phyloP scores from a whole-genome alignment of 1,140 invertebrate species.

The Contarinia nasturtii region DNA sequence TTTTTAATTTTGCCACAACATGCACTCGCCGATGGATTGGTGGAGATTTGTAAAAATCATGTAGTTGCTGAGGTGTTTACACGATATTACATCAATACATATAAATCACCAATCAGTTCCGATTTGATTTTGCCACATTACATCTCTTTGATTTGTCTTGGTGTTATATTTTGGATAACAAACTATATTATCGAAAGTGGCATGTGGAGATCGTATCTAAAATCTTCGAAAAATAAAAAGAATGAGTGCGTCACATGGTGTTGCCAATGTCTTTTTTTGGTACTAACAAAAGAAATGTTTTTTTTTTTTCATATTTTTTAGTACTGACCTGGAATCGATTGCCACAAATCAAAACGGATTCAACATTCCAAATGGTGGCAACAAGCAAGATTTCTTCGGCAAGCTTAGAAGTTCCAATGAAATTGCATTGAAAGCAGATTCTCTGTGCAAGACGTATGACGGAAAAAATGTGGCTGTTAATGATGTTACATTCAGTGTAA shows the following conservation, averaged over 20 bases:
- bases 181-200: constrained; percentile 35
- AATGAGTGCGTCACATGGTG: background rate
- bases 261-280: background rate
- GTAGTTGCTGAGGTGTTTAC: constrained; percentile 31
- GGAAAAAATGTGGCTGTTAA: constrained; percentile 13
- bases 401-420: constrained; percentile 1
- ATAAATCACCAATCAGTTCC: constrained; percentile 33
- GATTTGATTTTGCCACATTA: constrained; percentile 33
- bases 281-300: background rate
- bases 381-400: background rate
- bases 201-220: constrained; percentile 14
- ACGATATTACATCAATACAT: constrained; percentile 44
- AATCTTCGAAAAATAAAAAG: background rate
- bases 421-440: constrained; percentile 15
- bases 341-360: background rate
- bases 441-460: constrained; percentile 14
- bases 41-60: constrained; percentile 43
- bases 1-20: constrained; percentile 43
- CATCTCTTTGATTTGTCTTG: constrained; percentile 26
- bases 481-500: constrained; percentile 18
- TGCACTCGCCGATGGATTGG: constrained; percentile 35
- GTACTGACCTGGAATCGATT: background rate
- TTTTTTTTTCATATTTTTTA: background rate
- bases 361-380: constrained; percentile 1
- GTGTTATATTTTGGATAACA: constrained; percentile 25